Conservation (phyloP, 2,888 invertebrate genomes). For the Dione vanillae region DNA sequence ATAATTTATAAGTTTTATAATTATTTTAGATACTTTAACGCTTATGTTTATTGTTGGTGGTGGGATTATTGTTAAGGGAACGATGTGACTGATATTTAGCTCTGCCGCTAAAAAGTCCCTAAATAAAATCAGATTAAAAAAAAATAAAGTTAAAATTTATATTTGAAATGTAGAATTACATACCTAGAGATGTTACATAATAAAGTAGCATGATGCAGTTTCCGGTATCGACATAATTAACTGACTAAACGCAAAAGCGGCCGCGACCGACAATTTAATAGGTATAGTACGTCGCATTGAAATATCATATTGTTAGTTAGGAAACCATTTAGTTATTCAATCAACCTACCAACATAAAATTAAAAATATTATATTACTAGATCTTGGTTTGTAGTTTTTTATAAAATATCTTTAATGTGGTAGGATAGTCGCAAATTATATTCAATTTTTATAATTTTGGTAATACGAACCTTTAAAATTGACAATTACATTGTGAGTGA, state of each 20-base stretch:
- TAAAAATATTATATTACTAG: not conserved
- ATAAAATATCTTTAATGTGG: not conserved
- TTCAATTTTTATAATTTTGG: not conserved
- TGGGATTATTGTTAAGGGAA: too few relatives aligned
- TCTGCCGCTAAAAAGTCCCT: too few relatives aligned
- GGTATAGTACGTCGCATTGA: constrained; percentile 4
- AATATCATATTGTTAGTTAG: constrained; percentile 1
- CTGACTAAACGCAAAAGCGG: constrained; percentile 28
- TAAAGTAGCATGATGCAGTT: constrained; percentile 31
- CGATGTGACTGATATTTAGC: too few relatives aligned
- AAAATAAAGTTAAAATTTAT: too few relatives aligned
- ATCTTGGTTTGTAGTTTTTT: not conserved
- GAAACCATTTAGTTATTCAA: not conserved
- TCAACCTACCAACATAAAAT: not conserved
- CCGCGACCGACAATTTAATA: constrained; percentile 27
- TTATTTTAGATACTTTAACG: too few relatives aligned
- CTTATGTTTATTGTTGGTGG: too few relatives aligned
- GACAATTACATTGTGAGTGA: not conserved
- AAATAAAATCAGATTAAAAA: too few relatives aligned
- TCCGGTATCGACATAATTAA: constrained; percentile 37
- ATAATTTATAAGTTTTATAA: too few relatives aligned
- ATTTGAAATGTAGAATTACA: too few relatives aligned
- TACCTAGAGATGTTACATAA: constrained; percentile 16
- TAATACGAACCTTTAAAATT: not conserved
- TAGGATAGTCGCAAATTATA: not conserved